Percentiles rank a stretch among this genome's conserved stretches.
Conservation (phyloP, 1,140 invertebrate species). For the Listronotus bonariensis region DNA sequence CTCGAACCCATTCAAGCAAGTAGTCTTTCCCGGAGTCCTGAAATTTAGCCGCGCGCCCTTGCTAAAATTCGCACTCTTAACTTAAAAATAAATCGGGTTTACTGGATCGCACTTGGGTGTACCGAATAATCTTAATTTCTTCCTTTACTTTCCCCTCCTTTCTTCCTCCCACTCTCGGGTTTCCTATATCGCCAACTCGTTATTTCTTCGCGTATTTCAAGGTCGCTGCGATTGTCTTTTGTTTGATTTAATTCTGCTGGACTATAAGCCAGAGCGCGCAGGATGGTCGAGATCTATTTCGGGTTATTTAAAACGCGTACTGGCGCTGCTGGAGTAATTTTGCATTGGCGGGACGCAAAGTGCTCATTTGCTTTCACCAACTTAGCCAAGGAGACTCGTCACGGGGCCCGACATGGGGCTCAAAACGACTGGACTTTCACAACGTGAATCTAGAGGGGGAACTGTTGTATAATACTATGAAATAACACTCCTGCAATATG, state of each 20-base stretch:
- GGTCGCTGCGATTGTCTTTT: slow-evolving; percentile 45
- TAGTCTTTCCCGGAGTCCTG: slow-evolving; percentile 42
- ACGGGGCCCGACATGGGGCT: slow-evolving; percentile 51
- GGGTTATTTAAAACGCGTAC: slow-evolving; percentile 19
- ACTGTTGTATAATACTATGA: slow-evolving; percentile 53
- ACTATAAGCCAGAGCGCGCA: slow-evolving; percentile 24
- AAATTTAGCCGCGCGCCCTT: slow-evolving; percentile 27
- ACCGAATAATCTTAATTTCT: slow-evolving; percentile 55
- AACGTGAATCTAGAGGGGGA: slow-evolving; percentile 43
- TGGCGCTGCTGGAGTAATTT: slow-evolving; percentile 35
- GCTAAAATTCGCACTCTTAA: slow-evolving; percentile 30
- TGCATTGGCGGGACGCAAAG: slow-evolving; percentile 22
- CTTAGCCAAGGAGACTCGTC: slow-evolving; percentile 52
- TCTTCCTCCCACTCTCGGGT: slow-evolving; percentile 50
- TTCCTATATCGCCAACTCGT: slow-evolving; percentile 53
- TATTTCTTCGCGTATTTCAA: slow-evolving; percentile 56
- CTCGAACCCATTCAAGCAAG: slow-evolving; percentile 38
- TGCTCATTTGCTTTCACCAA: slow-evolving; percentile 51
- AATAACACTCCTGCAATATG: slow-evolving; percentile 47
- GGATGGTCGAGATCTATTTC: slow-evolving; percentile 41
- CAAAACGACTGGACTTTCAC: slow-evolving; percentile 50
- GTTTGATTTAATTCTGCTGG: slow-evolving; percentile 34
- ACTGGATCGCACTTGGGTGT: slow-evolving; percentile 41
- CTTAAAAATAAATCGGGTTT: slow-evolving; percentile 31
- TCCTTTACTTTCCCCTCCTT: slow-evolving; percentile 57